Conservation (phyloP, 1,140 invertebrate genomes). For the Bombus affinis region DNA sequence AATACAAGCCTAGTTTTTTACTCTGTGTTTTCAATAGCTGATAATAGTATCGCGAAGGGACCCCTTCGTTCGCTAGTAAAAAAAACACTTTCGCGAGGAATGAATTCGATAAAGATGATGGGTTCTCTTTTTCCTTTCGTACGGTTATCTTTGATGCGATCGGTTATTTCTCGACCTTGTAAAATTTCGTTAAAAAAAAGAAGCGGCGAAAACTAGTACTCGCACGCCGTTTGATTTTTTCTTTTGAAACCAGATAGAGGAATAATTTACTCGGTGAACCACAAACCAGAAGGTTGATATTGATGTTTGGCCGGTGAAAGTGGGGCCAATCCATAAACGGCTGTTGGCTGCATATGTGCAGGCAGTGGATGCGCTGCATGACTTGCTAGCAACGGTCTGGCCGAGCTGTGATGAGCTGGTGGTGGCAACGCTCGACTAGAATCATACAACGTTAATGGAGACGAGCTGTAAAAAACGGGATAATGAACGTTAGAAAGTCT, state of each 20-base stretch:
- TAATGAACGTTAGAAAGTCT: slow-evolving; percentile 72
- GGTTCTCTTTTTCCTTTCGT: slow-evolving; percentile 27
- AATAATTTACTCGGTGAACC: slow-evolving; percentile 87
- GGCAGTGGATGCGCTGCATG: slow-evolving; percentile 90
- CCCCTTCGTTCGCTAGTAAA: slow-evolving; percentile 45
- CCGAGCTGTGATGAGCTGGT: slow-evolving; percentile 92
- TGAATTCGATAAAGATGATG: slow-evolving; percentile 11
- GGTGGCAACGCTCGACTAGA: slow-evolving; percentile 90
- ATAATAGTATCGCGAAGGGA: slow-evolving; percentile 26
- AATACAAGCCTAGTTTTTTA: slow-evolving; percentile 11
- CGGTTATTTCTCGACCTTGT: no score
- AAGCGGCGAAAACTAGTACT: not conserved
- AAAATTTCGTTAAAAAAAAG: not conserved
- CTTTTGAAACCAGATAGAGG: slow-evolving; percentile 24
- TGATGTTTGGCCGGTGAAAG: slow-evolving; percentile 90
- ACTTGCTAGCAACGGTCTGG: slow-evolving; percentile 89
- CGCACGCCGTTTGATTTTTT: slow-evolving; percentile 24
- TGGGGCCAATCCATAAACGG: slow-evolving; percentile 87
- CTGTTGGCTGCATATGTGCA: slow-evolving; percentile 91
- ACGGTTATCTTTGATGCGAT: not conserved
- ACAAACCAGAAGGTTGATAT: slow-evolving; percentile 88
- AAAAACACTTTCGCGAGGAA: slow-evolving; percentile 13
- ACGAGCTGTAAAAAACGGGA: slow-evolving; percentile 81
- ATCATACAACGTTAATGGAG: slow-evolving; percentile 82
- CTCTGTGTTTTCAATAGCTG: slow-evolving; percentile 15